Evolutionary conservation across 2,113 vertebrate species (phyloP).

Genomic region (Regulus satrapa): DNA sequence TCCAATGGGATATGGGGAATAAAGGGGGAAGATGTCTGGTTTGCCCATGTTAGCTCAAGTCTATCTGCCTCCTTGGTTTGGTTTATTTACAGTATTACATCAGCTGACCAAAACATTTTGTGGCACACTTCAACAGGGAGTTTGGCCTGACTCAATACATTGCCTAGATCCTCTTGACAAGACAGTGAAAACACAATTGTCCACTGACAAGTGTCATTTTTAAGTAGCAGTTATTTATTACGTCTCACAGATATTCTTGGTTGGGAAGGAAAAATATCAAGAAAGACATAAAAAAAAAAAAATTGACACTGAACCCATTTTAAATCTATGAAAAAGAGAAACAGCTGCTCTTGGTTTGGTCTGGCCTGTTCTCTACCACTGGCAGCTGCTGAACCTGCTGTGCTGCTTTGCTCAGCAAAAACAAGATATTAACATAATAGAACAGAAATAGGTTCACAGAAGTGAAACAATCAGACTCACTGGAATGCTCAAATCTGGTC

Average conservation of each 20-base stretch:
- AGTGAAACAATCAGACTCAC: neutral
- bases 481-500: neutral
- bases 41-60: neutral
- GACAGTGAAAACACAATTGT: neutral
- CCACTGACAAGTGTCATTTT: neutral
- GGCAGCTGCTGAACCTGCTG: slow-evolving; percentile 26
- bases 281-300: neutral
- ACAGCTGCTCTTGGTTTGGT: slow-evolving; percentile 25
- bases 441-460: slow-evolving; percentile 14
- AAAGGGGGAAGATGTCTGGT: neutral
- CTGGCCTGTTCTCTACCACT: neutral
- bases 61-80: neutral
- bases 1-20: neutral
- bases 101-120: neutral
- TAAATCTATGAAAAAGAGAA: neutral
- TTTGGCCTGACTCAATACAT: neutral
- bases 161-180: neutral
- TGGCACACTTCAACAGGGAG: neutral
- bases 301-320: neutral
- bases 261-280: neutral
- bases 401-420: slow-evolving; percentile 33
- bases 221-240: neutral
- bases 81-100: neutral
- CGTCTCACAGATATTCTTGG: neutral
- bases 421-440: neutral